These are phyloP conservation scores for Stichopus chloronotus DNA, from an alignment of 35 echinoderm and acorn worm genomes.

Conservation along the genomic window DNA sequence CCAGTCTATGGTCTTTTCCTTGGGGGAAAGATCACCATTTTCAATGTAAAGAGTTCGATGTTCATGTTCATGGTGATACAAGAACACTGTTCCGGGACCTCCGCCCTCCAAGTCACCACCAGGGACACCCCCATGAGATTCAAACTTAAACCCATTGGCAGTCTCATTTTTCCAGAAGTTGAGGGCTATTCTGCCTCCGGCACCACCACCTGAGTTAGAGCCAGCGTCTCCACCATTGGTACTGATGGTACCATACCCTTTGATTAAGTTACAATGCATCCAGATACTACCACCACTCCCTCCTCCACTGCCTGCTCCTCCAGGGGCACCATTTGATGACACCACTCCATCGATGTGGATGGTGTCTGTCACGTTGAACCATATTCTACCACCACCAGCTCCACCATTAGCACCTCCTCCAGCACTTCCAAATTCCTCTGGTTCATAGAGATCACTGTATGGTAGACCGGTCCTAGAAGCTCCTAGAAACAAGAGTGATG, in stretches of 20 bases:
- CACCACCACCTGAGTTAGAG: constrained; percentile 74
- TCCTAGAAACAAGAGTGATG: constrained; percentile 40
- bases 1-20: constrained; percentile 84
- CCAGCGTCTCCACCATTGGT: constrained; percentile 79
- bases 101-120: constrained; percentile 85
- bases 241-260: constrained; percentile 83
- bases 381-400: constrained; percentile 85
- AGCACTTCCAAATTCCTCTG: constrained; percentile 90
- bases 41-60: constrained; percentile 84
- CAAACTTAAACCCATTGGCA: constrained; percentile 79
- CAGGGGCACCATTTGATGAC: constrained; percentile 71
- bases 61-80: constrained; percentile 82
- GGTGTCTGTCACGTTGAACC: constrained; percentile 93
- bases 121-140: constrained; percentile 80
- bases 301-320: constrained; percentile 58
- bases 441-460: constrained; percentile 92
- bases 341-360: constrained; percentile 89
- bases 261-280: constrained; percentile 91
- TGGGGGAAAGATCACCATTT: constrained; percentile 70
- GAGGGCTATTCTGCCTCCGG: constrained; percentile 75
- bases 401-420: constrained; percentile 80
- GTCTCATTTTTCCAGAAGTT: constrained; percentile 85
- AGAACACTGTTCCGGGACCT: constrained; percentile 85
- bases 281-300: constrained; percentile 94
- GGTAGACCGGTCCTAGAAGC: constrained; percentile 71